Conservation (phyloP, 2,888 invertebrate genomes). For the Sarcophaga subvicina region DNA sequence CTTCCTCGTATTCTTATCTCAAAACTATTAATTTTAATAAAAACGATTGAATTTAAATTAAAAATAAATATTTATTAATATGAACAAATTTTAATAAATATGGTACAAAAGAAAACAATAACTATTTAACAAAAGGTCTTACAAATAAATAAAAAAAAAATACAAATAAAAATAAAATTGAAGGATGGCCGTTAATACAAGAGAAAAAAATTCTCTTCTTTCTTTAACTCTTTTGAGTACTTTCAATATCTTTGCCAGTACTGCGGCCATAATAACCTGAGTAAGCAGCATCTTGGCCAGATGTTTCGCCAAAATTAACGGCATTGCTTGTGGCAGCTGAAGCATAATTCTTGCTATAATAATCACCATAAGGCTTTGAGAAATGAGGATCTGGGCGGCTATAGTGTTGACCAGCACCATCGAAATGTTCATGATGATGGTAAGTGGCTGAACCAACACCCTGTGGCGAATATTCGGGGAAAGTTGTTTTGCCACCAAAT, state of each 20-base stretch:
- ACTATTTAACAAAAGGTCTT: conserved; percentile 39
- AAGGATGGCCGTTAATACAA: conserved; percentile 64
- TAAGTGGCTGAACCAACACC: conserved; percentile 88
- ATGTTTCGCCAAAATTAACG: conserved; percentile 85
- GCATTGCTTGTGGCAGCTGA: conserved; percentile 78
- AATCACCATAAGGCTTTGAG: conserved; percentile 80
- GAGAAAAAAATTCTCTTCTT: background rate
- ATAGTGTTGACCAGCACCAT: conserved; percentile 76
- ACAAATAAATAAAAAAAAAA: conserved; percentile 44
- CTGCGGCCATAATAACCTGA: conserved; percentile 88
- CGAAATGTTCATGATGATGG: conserved; percentile 82
- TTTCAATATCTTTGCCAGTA: conserved; percentile 82
- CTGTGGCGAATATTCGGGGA: conserved; percentile 86
- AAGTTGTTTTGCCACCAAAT: conserved; percentile 80
- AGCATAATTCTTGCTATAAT: conserved; percentile 82
- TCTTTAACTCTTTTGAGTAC: conserved; percentile 72
- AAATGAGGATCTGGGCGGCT: conserved; percentile 78
- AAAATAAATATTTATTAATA: conserved; percentile 45
- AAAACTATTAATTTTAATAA: background rate
- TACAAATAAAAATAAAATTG: conserved; percentile 26
- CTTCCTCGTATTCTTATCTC: too few species aligned
- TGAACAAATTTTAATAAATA: conserved; percentile 59
- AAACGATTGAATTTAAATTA: conserved; percentile 2
- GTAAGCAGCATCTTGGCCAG: conserved; percentile 86
- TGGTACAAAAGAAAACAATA: conserved; percentile 33